A percentile compares a stretch with the other conserved stretches of the same genome.
Conservation (phyloP, 2,888 invertebrate genomes). For the Cremastinae sp. region DNA sequence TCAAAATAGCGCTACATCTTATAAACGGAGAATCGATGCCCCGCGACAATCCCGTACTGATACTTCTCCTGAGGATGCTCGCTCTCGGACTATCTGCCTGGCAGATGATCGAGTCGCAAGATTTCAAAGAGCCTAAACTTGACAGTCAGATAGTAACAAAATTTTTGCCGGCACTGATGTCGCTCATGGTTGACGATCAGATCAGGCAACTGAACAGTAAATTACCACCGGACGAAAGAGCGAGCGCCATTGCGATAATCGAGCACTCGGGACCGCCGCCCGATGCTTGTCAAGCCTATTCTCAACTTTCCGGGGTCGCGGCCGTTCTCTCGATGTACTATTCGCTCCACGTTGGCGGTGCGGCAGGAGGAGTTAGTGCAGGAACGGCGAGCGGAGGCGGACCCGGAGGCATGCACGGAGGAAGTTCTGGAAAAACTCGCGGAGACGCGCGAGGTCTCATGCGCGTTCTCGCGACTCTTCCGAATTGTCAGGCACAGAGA, state of each 20-base stretch:
- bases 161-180: slow-evolving; percentile 96
- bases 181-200: slow-evolving; percentile 93
- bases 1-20: slow-evolving; percentile 93
- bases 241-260: slow-evolving; percentile 95
- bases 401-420: slow-evolving; percentile 81
- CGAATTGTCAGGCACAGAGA: slow-evolving; percentile 94
- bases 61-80: slow-evolving; percentile 94
- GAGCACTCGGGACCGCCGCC: slow-evolving; percentile 96
- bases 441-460: slow-evolving; percentile 84
- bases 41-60: slow-evolving; percentile 94
- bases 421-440: slow-evolving; percentile 71
- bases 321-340: slow-evolving; percentile 97
- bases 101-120: slow-evolving; percentile 98
- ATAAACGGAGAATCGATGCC: slow-evolving; percentile 95
- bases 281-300: slow-evolving; percentile 95
- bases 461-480: slow-evolving; percentile 93
- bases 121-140: slow-evolving; percentile 96
- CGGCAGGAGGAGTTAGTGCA: slow-evolving; percentile 83
- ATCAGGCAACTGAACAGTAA: slow-evolving; percentile 91
- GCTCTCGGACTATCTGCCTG: slow-evolving; percentile 96
- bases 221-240: slow-evolving; percentile 95
- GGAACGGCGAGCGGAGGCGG: slow-evolving; percentile 78
- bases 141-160: slow-evolving; percentile 96
- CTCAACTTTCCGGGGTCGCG: slow-evolving; percentile 94
- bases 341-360: slow-evolving; percentile 92